Percentiles rank a stretch among this genome's conserved stretches.
These are phyloP conservation scores for Drosophila phalerata DNA, from an alignment of 2,888 invertebrate genomes.

Conservation along the genomic window DNA sequence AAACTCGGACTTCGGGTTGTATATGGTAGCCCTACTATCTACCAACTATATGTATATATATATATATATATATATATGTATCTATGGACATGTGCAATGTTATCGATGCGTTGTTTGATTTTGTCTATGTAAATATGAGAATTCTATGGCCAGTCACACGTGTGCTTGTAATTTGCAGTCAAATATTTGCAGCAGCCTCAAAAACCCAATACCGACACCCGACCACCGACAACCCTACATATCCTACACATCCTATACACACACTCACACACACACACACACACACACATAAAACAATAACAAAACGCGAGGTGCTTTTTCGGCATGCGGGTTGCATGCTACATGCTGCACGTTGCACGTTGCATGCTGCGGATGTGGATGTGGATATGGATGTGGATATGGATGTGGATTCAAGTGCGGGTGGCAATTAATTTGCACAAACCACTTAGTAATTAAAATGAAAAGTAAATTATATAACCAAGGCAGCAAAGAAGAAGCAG, in stretches of 20 bases:
- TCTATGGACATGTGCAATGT: constrained; percentile 7
- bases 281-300: constrained; percentile 15
- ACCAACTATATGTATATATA: too few species aligned
- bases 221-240: background rate
- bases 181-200: constrained; percentile 47
- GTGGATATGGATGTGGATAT: constrained; percentile 5
- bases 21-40: too few species aligned
- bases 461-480: constrained; percentile 76
- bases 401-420: constrained; percentile 33
- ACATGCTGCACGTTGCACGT: constrained; percentile 10
- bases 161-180: constrained; percentile 57
- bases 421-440: constrained; percentile 77
- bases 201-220: background rate
- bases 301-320: constrained; percentile 5
- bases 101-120: constrained; percentile 31
- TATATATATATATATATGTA: background rate
- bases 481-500: constrained; percentile 18
- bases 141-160: constrained; percentile 27
- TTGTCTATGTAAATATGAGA: constrained; percentile 28
- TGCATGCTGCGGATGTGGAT: constrained; percentile 19
- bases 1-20: too few species aligned
- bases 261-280: background rate
- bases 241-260: background rate
- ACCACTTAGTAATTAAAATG: constrained; percentile 79
- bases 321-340: constrained; percentile 11